Evolutionary conservation across 2,888 invertebrate genomes (phyloP).

Genomic region (Sycophila texana): DNA sequence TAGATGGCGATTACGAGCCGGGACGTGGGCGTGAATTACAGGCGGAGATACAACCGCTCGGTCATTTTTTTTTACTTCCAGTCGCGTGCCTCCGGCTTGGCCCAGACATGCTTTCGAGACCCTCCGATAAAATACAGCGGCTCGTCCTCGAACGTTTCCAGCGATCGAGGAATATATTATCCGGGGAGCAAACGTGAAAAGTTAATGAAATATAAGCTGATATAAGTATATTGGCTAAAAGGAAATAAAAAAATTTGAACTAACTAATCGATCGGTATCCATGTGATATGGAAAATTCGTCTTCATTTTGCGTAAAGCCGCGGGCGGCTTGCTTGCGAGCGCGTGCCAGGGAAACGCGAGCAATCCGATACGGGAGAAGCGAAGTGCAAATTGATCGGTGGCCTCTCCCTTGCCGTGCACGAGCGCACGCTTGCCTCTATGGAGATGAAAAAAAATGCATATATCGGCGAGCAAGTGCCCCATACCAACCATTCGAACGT

Average conservation of each 20-base stretch:
- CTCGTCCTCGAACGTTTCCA: too few species aligned
- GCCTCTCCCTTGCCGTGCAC: slow-evolving; percentile 55
- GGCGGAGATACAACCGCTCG: slow-evolving; percentile 66
- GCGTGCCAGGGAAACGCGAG: slow-evolving; percentile 55
- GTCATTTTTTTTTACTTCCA: neutral
- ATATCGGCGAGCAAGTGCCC: slow-evolving; percentile 51
- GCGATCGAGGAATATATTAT: too few species aligned
- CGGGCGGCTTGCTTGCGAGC: neutral
- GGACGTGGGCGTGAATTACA: slow-evolving; percentile 72
- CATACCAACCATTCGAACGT: slow-evolving; percentile 68
- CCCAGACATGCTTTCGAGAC: neutral
- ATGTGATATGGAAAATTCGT: too few species aligned
- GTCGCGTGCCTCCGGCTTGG: neutral
- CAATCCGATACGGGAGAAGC: slow-evolving; percentile 72
- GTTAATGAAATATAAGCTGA: too few species aligned
- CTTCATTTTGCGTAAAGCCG: too few species aligned
- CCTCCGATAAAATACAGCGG: neutral
- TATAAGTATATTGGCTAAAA: too few species aligned
- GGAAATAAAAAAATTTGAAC: too few species aligned
- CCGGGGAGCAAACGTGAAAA: too few species aligned
- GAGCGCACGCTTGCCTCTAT: slow-evolving; percentile 24
- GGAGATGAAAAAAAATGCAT: slow-evolving; percentile 46
- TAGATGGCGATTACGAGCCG: slow-evolving; percentile 62
- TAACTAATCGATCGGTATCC: too few species aligned
- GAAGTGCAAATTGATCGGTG: slow-evolving; percentile 72